phyloP scores from a whole-genome alignment of 2,888 invertebrate genomes.

The Abrostola tripartita region DNA sequence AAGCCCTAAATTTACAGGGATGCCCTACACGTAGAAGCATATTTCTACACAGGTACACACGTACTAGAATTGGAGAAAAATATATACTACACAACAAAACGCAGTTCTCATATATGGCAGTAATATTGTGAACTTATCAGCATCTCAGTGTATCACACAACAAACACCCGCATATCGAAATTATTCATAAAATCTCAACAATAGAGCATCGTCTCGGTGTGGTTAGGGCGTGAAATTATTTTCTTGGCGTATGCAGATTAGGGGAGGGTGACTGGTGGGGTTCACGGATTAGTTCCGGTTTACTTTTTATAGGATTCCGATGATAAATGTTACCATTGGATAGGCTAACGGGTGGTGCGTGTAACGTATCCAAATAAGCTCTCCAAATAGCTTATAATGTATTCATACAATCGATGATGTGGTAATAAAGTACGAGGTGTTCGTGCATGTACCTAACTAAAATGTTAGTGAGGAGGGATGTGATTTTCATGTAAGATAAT shows the following conservation, averaged over 20 bases:
- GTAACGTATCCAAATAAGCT: constrained; percentile 83
- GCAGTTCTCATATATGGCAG: background rate
- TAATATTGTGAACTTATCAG: constrained; percentile 31
- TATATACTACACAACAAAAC: background rate
- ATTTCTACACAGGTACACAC: no score
- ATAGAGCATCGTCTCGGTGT: constrained; percentile 72
- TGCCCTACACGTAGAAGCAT: no score
- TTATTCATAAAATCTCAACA: constrained; percentile 69
- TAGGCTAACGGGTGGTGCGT: constrained; percentile 85
- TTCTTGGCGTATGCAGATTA: constrained; percentile 87
- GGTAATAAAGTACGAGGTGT: constrained; percentile 22
- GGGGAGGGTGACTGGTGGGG: constrained; percentile 73
- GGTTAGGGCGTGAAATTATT: constrained; percentile 87
- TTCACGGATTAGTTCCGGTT: constrained; percentile 84
- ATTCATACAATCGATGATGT: constrained; percentile 55
- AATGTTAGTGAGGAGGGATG: no score
- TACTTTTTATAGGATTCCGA: constrained; percentile 87
- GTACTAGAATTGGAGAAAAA: background rate
- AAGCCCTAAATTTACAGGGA: no score
- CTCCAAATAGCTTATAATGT: constrained; percentile 59
- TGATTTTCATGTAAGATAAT: no score
- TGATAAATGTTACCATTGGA: constrained; percentile 84
- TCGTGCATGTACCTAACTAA: constrained; percentile 4
- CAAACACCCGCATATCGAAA: constrained; percentile 54
- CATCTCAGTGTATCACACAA: constrained; percentile 34